Conservation (phyloP, 2,888 invertebrate genomes). For the Callinectes sapidus region DNA sequence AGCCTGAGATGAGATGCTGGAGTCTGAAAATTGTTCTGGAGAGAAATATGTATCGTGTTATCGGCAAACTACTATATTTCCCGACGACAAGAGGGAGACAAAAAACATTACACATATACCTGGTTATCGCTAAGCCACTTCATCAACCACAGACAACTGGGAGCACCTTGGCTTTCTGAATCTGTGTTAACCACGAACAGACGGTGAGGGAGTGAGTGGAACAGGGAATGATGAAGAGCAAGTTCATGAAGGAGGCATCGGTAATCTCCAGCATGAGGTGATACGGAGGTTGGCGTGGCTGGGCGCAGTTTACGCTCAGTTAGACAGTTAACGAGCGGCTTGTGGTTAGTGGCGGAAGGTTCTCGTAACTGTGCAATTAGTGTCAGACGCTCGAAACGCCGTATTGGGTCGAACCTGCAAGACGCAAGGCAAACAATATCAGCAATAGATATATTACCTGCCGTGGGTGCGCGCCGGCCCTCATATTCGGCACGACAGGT, state of each 20-base stretch:
- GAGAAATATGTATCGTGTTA: slow-evolving; percentile 22
- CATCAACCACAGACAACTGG: background rate
- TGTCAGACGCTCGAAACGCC: slow-evolving; percentile 29
- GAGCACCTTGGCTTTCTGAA: background rate
- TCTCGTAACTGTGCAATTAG: slow-evolving; percentile 22
- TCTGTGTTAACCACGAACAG: background rate
- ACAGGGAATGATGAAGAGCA: background rate
- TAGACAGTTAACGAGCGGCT: slow-evolving; percentile 32
- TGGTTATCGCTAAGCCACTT: slow-evolving; percentile 3
- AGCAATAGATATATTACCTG: slow-evolving; percentile 36
- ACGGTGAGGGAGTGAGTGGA: background rate
- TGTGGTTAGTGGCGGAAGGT: slow-evolving; percentile 34
- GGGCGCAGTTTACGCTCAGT: slow-evolving; percentile 23
- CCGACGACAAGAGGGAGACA: slow-evolving; percentile 15
- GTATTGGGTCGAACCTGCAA: background rate
- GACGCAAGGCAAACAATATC: slow-evolving; percentile 36
- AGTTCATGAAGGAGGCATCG: background rate
- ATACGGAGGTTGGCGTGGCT: background rate
- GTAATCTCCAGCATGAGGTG: background rate
- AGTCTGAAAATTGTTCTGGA: background rate
- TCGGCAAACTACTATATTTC: slow-evolving; percentile 22
- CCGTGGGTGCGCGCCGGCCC: slow-evolving; percentile 13
- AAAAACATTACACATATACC: slow-evolving; percentile 14
- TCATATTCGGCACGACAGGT: slow-evolving; percentile 36
- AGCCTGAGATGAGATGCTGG: slow-evolving; percentile 4